Conservation (phyloP, 2,797 vertebrate genomes). For the Epinephelus malabaricus region DNA sequence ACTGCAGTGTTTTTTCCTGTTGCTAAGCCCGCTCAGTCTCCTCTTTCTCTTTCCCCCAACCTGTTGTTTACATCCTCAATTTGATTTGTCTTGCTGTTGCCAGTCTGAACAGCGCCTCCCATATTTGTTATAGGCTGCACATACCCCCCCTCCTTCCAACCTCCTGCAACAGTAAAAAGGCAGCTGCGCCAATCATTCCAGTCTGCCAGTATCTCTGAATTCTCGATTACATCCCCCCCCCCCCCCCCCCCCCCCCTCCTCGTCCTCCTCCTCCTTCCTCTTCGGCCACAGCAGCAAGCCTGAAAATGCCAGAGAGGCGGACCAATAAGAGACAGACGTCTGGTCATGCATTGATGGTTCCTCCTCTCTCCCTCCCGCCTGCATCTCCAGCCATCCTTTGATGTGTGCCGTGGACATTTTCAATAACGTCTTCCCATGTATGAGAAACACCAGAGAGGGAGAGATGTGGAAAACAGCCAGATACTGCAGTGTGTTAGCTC, state of each 20-base stretch:
- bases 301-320: constrained; percentile 73
- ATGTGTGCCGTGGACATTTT: constrained; percentile 79
- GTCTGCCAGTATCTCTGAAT: constrained; percentile 77
- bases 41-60: constrained; percentile 33
- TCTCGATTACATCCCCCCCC: constrained; percentile 62
- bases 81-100: constrained; percentile 58
- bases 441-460: constrained; percentile 44
- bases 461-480: constrained; percentile 44
- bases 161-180: constrained; percentile 55
- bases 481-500: constrained; percentile 70
- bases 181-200: constrained; percentile 72
- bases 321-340: constrained; percentile 81
- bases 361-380: not conserved
- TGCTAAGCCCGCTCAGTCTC: constrained; percentile 1
- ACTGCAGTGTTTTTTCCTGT: constrained; percentile 57
- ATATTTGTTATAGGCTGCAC: constrained; percentile 50
- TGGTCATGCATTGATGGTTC: constrained; percentile 74
- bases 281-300: constrained; percentile 65
- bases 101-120: constrained; percentile 49
- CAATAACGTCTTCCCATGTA: constrained; percentile 65
- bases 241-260: constrained; percentile 17
- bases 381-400: constrained; percentile 69
- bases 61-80: constrained; percentile 69
- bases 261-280: constrained; percentile 46
- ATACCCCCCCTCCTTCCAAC: constrained; percentile 23